A percentile compares a stretch with the other conserved stretches of the same genome.
phyloP scores from a whole-genome alignment of 1,140 invertebrate species.

The Pseudoatta argentina region DNA sequence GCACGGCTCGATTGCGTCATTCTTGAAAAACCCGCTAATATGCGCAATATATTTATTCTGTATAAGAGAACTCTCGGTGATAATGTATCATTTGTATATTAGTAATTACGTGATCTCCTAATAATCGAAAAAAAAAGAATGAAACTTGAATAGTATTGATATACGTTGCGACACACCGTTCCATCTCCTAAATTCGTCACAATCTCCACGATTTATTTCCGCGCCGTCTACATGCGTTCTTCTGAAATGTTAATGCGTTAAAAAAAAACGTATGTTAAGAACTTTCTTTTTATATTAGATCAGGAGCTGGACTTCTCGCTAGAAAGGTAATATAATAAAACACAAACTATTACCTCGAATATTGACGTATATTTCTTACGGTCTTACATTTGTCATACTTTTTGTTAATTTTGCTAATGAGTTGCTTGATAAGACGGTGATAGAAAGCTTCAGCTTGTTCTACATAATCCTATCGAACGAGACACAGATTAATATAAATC shows the following conservation, averaged over 20 bases:
- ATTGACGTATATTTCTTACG: slow-evolving; percentile 57
- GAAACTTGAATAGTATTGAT: slow-evolving; percentile 62
- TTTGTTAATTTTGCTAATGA: slow-evolving; percentile 7
- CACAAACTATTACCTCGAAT: slow-evolving; percentile 60
- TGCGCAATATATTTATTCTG: slow-evolving; percentile 62
- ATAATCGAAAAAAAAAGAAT: slow-evolving; percentile 60
- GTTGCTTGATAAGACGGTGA: not conserved
- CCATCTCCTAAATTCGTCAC: slow-evolving; percentile 62
- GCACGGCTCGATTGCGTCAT: slow-evolving; percentile 68
- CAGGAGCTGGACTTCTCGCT: slow-evolving; percentile 63
- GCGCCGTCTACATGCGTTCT: slow-evolving; percentile 35
- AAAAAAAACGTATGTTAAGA: slow-evolving; percentile 51
- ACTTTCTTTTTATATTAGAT: slow-evolving; percentile 65
- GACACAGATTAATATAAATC: not conserved
- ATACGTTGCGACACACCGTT: slow-evolving; percentile 60
- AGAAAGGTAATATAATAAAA: slow-evolving; percentile 65
- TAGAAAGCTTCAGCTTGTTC: not conserved
- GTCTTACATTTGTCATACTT: slow-evolving; percentile 42
- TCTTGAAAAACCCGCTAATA: slow-evolving; percentile 60
- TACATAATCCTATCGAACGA: not conserved
- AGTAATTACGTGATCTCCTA: slow-evolving; percentile 60
- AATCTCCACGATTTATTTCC: slow-evolving; percentile 59
- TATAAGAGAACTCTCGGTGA: slow-evolving; percentile 64
- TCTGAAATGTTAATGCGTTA: slow-evolving; percentile 60
- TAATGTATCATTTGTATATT: slow-evolving; percentile 68